Conservation (phyloP, 2,888 invertebrate species). For the Globia sparganii region DNA sequence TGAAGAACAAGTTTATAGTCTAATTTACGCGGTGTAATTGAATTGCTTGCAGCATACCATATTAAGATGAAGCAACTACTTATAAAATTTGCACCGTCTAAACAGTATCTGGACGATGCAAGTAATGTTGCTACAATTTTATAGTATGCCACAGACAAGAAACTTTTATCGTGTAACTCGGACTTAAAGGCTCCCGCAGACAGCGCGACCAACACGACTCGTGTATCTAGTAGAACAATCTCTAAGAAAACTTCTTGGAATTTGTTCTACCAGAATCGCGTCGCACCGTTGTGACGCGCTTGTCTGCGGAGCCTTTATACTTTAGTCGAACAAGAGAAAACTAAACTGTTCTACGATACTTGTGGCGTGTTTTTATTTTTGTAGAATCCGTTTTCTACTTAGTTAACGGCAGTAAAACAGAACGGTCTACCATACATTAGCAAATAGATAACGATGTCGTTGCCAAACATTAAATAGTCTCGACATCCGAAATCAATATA, state of each 20-base stretch:
- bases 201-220: neutral
- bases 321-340: neutral
- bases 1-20: neutral
- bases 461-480: constrained; percentile 53
- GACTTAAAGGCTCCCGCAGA: neutral
- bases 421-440: constrained; percentile 42
- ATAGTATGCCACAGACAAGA: neutral
- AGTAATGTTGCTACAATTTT: neutral
- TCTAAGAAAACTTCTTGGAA: neutral
- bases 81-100: neutral
- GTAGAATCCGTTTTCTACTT: constrained; percentile 8
- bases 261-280: neutral
- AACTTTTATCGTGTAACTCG: neutral
- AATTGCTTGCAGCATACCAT: neutral
- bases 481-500: constrained; percentile 58
- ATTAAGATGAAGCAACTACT: neutral
- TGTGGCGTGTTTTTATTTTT: constrained; percentile 1
- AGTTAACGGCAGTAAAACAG: constrained; percentile 34
- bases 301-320: neutral
- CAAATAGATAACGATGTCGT: constrained; percentile 50
- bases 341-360: neutral
- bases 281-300: neutral
- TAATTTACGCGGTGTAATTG: neutral
- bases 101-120: neutral
- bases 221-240: too few species aligned